These are phyloP conservation scores for Psilanteris sp. DNA, from an alignment of 1,140 invertebrate genomes.

Conservation along the genomic window DNA sequence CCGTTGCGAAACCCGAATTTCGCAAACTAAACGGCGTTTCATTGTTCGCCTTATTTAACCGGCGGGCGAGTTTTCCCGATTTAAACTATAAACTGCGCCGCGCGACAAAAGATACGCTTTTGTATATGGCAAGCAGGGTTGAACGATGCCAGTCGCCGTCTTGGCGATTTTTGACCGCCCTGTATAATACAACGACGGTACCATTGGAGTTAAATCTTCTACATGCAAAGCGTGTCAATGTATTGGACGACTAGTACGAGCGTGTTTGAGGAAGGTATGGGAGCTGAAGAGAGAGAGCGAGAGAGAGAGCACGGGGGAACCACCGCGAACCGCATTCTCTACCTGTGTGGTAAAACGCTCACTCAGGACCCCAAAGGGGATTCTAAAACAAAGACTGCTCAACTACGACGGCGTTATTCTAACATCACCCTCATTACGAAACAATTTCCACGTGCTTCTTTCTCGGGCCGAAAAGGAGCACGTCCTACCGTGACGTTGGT, in stretches of 20 bases:
- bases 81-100: too few relatives aligned
- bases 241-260: constrained; percentile 58
- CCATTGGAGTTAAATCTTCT: constrained; percentile 30
- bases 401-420: constrained; percentile 68
- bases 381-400: constrained; percentile 76
- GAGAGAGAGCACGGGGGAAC: constrained; percentile 61
- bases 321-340: constrained; percentile 74
- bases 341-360: constrained; percentile 76
- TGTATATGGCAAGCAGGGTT: too few relatives aligned
- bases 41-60: too few relatives aligned
- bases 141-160: constrained; percentile 5
- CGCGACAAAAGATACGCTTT: too few relatives aligned
- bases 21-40: too few relatives aligned
- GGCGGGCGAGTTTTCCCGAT: too few relatives aligned
- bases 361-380: constrained; percentile 71
- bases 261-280: constrained; percentile 61
- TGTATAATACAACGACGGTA: constrained; percentile 48
- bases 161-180: constrained; percentile 51
- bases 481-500: constrained; percentile 29
- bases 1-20: too few relatives aligned
- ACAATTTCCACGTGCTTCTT: constrained; percentile 69
- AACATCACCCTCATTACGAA: constrained; percentile 74
- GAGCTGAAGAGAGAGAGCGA: constrained; percentile 50
- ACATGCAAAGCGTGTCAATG: constrained; percentile 51
- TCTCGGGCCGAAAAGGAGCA: constrained; percentile 23